Base-by-base conservation (phyloP, 2,797 vertebrate genomes). In the Ptychadena robeensis region DNA sequence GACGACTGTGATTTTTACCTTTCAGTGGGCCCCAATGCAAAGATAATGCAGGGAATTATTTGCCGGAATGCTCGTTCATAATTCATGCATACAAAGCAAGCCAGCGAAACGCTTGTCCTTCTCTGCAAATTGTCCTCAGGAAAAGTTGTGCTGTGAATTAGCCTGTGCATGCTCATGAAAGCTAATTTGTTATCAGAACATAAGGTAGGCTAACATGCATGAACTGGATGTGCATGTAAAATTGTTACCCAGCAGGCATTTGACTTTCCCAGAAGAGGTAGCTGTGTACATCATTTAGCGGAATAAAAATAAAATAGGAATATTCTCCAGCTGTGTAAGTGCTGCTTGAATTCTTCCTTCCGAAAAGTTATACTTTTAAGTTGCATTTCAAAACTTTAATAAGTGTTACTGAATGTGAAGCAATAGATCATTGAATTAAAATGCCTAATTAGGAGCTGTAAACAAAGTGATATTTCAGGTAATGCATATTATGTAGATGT, bases 121-220 rank as follows among this genome's bases (percentile, higher is more conserved):
- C 57, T 75, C 80, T 74, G 48, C 63, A 74, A 67, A 63, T 37
- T 74, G 71, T 73, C 80, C 80, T 66, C 35, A 38, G 72, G 32
- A 74, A 38, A 82, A 59, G 72, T 40, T 61, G 30, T 64, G 69
- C 69, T 48, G 30, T 28, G 34, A 73, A 73, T 73, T 73, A 73
- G 61, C 38, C 18, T 7, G 61, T 34, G 59, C 70, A 81, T 73
- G 79, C 79, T 73, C 70, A 53, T 53, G 70, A 72, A 73, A 65
- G 70, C 61, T 72, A 81, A 81, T 81, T 35, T 44, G 70, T 57
- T 66, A 81, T 73, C 28, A 81, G 63, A 72, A 73, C 69, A 81
- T 72, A 71, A 71, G 67, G 78, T 18, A 59, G 22, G 76, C 67
- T 79, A 59, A 79, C 76, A 69, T 79, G 76, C 76, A 69, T 79